These are phyloP conservation scores for Platycheirus rosarum DNA, from an alignment of 2,888 invertebrate genomes.

Conservation along the genomic window DNA sequence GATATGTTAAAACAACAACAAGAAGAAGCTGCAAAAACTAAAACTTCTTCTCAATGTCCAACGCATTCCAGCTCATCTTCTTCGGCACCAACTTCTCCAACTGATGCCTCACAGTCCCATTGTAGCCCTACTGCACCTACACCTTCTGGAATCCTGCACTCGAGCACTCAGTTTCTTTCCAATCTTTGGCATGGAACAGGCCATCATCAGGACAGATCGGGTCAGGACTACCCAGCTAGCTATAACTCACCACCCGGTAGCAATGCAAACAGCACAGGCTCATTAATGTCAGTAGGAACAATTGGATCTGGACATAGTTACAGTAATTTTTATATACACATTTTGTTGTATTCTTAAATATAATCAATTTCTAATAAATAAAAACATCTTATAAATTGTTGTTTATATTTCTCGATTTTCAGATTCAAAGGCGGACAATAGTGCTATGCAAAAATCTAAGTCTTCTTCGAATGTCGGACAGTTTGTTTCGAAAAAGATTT, in stretches of 20 bases:
- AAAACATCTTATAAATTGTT: neutral
- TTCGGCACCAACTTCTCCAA: constrained; percentile 78
- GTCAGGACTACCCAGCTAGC: constrained; percentile 78
- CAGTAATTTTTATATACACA: constrained; percentile 57
- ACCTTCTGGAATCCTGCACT: constrained; percentile 82
- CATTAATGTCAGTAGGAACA: constrained; percentile 49
- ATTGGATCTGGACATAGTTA: constrained; percentile 57
- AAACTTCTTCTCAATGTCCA: constrained; percentile 39
- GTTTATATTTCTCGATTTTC: constrained; percentile 39
- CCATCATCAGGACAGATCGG: constrained; percentile 82
- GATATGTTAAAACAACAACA: constrained; percentile 70
- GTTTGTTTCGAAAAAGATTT: constrained; percentile 92
- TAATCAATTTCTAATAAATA: too few relatives aligned
- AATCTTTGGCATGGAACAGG: constrained; percentile 85
- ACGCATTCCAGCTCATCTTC: constrained; percentile 74
- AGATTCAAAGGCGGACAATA: constrained; percentile 84
- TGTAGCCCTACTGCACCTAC: constrained; percentile 46
- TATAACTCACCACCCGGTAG: constrained; percentile 40
- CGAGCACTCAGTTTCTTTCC: constrained; percentile 86
- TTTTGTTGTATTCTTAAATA: neutral
- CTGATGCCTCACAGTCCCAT: constrained; percentile 39
- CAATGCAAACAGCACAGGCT: constrained; percentile 54
- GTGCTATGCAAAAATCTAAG: constrained; percentile 93
- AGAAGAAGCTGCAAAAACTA: constrained; percentile 10
- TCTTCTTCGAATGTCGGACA: constrained; percentile 94